Evolutionary conservation across 2,797 vertebrate species (phyloP).

Genomic region (Mastacembelus armatus): DNA sequence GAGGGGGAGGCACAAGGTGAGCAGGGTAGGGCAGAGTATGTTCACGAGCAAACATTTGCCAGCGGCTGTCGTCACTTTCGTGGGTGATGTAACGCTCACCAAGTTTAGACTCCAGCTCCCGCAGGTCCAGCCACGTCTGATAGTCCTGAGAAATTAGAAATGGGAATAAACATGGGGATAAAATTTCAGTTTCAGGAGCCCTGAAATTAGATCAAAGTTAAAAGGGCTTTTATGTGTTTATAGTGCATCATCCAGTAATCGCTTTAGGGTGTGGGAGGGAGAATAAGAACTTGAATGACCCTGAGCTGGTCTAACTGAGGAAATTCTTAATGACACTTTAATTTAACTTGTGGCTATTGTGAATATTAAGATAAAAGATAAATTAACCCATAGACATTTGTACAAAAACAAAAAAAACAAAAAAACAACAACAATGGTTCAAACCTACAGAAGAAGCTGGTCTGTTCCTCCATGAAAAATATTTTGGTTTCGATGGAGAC

Average conservation of each 20-base stretch:
- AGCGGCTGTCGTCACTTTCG: conserved; percentile 90
- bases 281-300: conserved; percentile 19
- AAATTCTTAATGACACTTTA: conserved; percentile 16
- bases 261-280: conserved; percentile 4
- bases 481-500: conserved; percentile 20
- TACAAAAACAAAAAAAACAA: conserved; percentile 4
- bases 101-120: conserved; percentile 89
- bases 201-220: conserved; percentile 32
- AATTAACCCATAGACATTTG: neutral
- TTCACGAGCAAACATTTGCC: conserved; percentile 86
- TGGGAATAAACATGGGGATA: conserved; percentile 13
- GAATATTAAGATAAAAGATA: neutral
- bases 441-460: neutral
- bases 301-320: neutral
- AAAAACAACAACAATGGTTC: neutral
- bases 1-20: conserved; percentile 76
- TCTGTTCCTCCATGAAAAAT: conserved; percentile 1
- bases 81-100: conserved; percentile 91
- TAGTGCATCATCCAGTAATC: conserved; percentile 27
- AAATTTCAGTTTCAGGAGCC: conserved; percentile 31
- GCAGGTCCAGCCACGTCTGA: conserved; percentile 90
- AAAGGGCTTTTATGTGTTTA: conserved; percentile 38
- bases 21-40: conserved; percentile 83
- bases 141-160: conserved; percentile 83
- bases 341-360: neutral